Base-by-base conservation (phyloP, 92 coral and sea anemone genomes). In the Porites rus region DNA sequence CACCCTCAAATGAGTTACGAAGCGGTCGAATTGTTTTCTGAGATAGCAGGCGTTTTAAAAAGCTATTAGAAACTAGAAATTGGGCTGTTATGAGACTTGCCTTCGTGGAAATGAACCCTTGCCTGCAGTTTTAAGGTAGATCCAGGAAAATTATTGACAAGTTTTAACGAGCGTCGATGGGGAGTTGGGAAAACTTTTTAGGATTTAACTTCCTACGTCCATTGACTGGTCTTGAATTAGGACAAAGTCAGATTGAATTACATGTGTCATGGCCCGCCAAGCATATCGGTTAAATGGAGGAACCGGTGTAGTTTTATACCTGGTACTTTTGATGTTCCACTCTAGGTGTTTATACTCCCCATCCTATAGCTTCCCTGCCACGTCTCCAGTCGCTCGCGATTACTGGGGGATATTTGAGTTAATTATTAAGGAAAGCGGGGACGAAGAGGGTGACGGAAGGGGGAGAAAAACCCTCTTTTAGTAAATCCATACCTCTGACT, bases 1-100 rank as follows among this genome's bases (percentile, higher is more conserved):
- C 87, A 54, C 87, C 90, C 64, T 13, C 77, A 43, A 58, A 90
- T 69, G 90, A 38, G 61, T 60, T 25, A n/a, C 11, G 75, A 89
- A 54, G 81, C 89, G 20, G n/a, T 78, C 84, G 43, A 75, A 75
- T 76, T 65, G 65, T 53, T 24, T 24, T 24, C n/a, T n/a, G n/a
- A n/a, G n/a, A n/a, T n/a, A n/a, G n/a, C n/a, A n/a, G n/a, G n/a
- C n/a, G n/a, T n/a, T n/a, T n/a, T n/a, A n/a, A n/a, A n/a, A n/a
- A n/a, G n/a, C 22, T 66, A 66, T 22, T 66, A 66, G 61, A 56
- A 46, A 19, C 68, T 73, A 73, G 54, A 56, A 56, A 56, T 56
- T 56, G 61, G 61, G 61, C 61, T 56, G 61, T 56, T 56, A 56
- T 56, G 61, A 56, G 61, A 56, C 61, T 56, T 56, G 61, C 61